Base-by-base conservation (phyloP, 2,888 invertebrate species). In the Drosophila prostipennis region DNA sequence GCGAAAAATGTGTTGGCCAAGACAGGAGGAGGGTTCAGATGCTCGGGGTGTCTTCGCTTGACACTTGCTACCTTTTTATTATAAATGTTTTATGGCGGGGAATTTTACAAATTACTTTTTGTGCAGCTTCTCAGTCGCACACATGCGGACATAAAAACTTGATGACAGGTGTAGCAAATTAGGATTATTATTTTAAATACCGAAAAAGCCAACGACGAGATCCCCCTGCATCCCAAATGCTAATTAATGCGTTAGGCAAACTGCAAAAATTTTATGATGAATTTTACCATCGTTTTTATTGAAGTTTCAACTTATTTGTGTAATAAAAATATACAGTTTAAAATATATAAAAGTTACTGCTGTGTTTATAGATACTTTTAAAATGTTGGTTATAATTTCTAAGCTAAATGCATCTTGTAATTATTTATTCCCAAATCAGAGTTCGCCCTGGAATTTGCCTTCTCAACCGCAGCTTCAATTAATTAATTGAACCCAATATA, bases 131-230 rank as follows among this genome's bases (percentile, higher is more conserved):
- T 60, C 70, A 49, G 68, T 59, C 61, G 11, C 11, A 51, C 23
- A 23, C 34, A 46, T 56, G 55, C 23, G 52, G 46, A 37, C 79
- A 78, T 79, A 64, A 80, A 78, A 78, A 68, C 64, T 67, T 77
- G 77, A 65, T 64, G 81, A 71, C 81, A 81, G 81, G 77, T 81
- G 81, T 68, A 49, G 54, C 81, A 86, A 81, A 81, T 86, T 78
- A 83, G 78, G 78, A 86, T 83, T 83, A 81, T 81, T 78, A 80
- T 86, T 65, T 86, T 74, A 76, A 86, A 78, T 83, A 69, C 46
- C 52, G 43, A 55, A 48, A 43, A 42, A 11, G n/a, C 32, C 45
- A 40, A 40, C 23, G 34, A 10, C 42, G 10, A 1, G n/a, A 2
- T 13, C 6, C 7, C n/a, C 10, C 34, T 54, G 49, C 52, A n/a